Base-by-base conservation (phyloP, 2,113 vertebrate genomes). In the Corythoichthys intestinalis region DNA sequence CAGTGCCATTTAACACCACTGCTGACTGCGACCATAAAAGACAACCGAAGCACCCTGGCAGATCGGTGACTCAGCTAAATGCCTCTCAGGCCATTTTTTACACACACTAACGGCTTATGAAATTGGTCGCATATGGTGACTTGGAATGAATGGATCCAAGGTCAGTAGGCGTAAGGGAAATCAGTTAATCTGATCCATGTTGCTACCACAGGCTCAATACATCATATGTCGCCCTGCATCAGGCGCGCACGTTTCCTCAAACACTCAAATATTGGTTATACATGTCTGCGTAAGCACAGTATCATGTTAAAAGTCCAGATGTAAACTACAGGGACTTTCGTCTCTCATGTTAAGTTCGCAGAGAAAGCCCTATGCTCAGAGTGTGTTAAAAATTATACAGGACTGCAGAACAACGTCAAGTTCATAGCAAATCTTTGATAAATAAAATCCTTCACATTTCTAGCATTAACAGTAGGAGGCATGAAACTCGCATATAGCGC, bases 211-310 rank as follows among this genome's bases (percentile, higher is more conserved):
- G 39, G 20, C 47, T 52, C 4, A 15, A 70, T 62, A 67, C 53
- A 38, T 60, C 7, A 4, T 52, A 54, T 7, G 63, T 72, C 63
- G 60, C 35, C 62, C 60, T 63, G 73, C 52, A 68, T 73, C 60
- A 70, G 63, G 57, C 34, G 50, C 46, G 72, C 59, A 67, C 20
- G 60, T 70, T 72, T 66, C 72, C 52, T 14, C 13, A 52, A 35
- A 4, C 1, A 39, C 28, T 58, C 17, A 15, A 28, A 59, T 54
- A 37, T 39, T 48, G 17, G 41, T 69, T 66, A 14, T n/a, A 34
- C 70, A 37, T 35, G 35, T 3, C 28, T 17, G 60, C 57, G 20
- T 3, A 58, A 39, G 46, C 70, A 14, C 17, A 20, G 14, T 49
- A 11, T 37, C 47, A 59, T 17, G 63, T 20, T 49, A 71, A 47